These are phyloP conservation scores for Siderastrea siderea DNA, from an alignment of 92 coral and sea anemone genomes.

Conservation along the genomic window DNA sequence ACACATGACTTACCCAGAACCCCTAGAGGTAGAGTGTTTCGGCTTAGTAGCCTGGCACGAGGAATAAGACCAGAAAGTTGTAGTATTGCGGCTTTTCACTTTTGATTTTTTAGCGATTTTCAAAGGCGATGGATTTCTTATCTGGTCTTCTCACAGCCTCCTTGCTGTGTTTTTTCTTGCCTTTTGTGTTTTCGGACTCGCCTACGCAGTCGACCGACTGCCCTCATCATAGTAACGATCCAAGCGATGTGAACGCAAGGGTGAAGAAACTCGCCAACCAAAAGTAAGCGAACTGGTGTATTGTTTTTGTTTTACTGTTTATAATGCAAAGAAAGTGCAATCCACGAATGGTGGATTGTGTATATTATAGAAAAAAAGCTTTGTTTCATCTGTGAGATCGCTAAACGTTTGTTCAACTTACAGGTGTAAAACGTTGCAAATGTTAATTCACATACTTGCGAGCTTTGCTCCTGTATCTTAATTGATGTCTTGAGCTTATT, in stretches of 20 bases:
- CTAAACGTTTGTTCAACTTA: background rate
- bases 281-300: constrained; percentile 17
- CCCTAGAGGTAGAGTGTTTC: background rate
- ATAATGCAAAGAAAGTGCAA: background rate
- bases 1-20: constrained; percentile 54
- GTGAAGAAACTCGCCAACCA: constrained; percentile 20
- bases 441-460: background rate
- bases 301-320: background rate
- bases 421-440: background rate
- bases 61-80: background rate
- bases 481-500: background rate
- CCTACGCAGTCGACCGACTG: background rate
- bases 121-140: background rate
- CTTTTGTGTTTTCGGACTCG: background rate
- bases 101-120: background rate
- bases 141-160: background rate
- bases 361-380: background rate
- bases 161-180: constrained; percentile 1
- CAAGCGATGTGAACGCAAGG: constrained; percentile 42
- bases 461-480: background rate
- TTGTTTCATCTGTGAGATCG: background rate
- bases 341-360: background rate
- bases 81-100: background rate
- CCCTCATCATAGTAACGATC: constrained; percentile 52
- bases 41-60: constrained; percentile 34